phyloP scores from a whole-genome alignment of 2,888 invertebrate species.

The Rhorus exstirpatorius region DNA sequence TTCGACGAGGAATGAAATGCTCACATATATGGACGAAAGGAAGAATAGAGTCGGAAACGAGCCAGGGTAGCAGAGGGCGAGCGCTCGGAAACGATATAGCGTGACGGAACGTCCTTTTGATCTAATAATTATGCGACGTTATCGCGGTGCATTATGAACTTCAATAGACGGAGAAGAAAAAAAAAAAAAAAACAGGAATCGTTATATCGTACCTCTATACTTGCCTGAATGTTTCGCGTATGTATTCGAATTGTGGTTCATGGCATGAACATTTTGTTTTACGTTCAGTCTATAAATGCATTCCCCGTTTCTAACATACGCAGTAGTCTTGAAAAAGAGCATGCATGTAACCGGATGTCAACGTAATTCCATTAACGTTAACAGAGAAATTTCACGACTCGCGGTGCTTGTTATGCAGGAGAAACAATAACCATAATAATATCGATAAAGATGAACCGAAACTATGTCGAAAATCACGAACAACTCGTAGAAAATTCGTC shows the following conservation, averaged over 20 bases:
- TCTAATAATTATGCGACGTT: slow-evolving; percentile 72
- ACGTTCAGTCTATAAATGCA: not conserved
- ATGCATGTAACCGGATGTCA: too few species aligned
- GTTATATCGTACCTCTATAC: slow-evolving; percentile 41
- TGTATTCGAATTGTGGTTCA: slow-evolving; percentile 2
- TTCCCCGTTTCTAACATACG: too few species aligned
- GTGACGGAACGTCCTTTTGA: slow-evolving; percentile 69
- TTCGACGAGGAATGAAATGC: slow-evolving; percentile 18
- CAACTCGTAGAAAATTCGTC: too few species aligned
- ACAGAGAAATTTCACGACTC: too few species aligned
- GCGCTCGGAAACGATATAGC: slow-evolving; percentile 61
- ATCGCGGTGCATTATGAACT: slow-evolving; percentile 70
- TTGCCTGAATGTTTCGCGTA: slow-evolving; percentile 28
- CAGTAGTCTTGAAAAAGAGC: too few species aligned
- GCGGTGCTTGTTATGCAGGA: too few species aligned
- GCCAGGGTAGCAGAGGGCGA: slow-evolving; percentile 12
- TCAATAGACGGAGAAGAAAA: slow-evolving; percentile 62
- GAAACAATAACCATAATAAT: too few species aligned
- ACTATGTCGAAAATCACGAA: too few species aligned
- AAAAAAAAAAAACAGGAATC: slow-evolving; percentile 52
- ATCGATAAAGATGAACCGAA: too few species aligned
- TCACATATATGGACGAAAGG: slow-evolving; percentile 12
- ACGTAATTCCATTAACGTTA: too few species aligned
- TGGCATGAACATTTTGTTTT: not conserved
- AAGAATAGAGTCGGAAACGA: slow-evolving; percentile 41